Evolutionary conservation across 1,140 invertebrate species (phyloP), one percentile per base, ranked within the genome.

Genomic region (Drosophila sturtevanti): DNA sequence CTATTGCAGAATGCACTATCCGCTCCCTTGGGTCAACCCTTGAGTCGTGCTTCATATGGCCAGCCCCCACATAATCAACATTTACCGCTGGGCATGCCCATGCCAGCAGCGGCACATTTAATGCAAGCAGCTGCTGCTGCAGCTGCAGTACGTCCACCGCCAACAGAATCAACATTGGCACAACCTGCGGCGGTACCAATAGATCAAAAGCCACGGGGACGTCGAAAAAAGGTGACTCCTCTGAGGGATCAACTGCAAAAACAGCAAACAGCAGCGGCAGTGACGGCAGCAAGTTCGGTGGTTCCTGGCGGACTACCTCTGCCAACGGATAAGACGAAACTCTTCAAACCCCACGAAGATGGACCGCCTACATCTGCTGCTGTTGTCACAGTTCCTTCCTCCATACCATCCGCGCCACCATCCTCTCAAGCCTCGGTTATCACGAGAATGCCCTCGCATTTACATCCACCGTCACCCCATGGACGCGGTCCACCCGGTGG

Each of bases 401-500:
- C 41, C 6, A 2, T 48, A 18, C 22, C 51, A 55, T 5, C 22
- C 7, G 22, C 52, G 9, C 54, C 54, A 16, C 27, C 71, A 56
- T 89, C 92, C 62, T 85, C 92, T 54, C 93, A 93, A 55, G 93
- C 94, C 24, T 94, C 94, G 18, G 94, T 95, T 1, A 95, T 95
- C 14, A 95, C 94, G 1, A 92, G 94, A 48, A 95, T 95, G 37
- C 94, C 95, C 56, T 92, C 93, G 0, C 93, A 94, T 37, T 92
- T 93, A 0, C 41, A 48, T 18, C 54, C 54, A 2, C 85, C 92
- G 0, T 91, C 81, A 7, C 68, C 77, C 0, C 81, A 77, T 37
- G 72, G 44, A 16, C 81, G 70, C 1, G 77, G 77, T 34, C 63
- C 69, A 2, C 69, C 72, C 1, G 63, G 60, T 12, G 68, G 68